A percentile compares a stretch with the other conserved stretches of the same genome.
phyloP scores from a whole-genome alignment of 2,113 vertebrate species.

The Danio rerio region GRCz12tu NC_133178.1:44929001-44929500 shows the following conservation, averaged over 20 bases:
- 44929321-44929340: background rate
- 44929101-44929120: no score
- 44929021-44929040: slow-evolving; percentile 63
- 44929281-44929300: background rate
- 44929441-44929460: background rate
- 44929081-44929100: background rate
- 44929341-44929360: background rate
- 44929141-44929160: no score
- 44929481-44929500: background rate
- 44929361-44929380: no score
- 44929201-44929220: no score
- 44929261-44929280: background rate
- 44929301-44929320: background rate
- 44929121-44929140: no score
- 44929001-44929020: background rate
- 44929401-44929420: slow-evolving; percentile 26
- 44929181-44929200: background rate
- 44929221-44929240: background rate
- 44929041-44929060: background rate
- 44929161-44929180: background rate
- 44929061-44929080: background rate
- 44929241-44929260: background rate
- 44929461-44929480: background rate
- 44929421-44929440: slow-evolving; percentile 39
- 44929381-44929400: background rate